A percentile compares a stretch with the other conserved stretches of the same genome.
phyloP scores from a whole-genome alignment of 2,888 invertebrate genomes.

The Lithophane ornitopus region DNA sequence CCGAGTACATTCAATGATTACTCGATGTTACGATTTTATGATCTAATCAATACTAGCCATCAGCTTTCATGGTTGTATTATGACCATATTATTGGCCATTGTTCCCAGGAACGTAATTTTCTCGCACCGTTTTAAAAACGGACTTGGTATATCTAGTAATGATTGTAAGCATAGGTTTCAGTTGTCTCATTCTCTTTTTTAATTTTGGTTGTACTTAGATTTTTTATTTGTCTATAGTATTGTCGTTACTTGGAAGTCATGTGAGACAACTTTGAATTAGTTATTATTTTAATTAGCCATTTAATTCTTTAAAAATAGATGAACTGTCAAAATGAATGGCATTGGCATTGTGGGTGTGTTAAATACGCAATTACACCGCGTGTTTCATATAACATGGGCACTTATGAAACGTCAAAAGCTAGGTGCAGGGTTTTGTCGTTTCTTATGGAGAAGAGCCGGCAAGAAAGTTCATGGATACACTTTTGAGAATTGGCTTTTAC shows the following conservation, averaged over 20 bases:
- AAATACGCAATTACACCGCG: too few species aligned
- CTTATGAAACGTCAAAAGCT: not conserved
- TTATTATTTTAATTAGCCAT: not conserved
- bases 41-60: conserved; percentile 42
- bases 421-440: not conserved
- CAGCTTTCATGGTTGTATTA: conserved; percentile 7
- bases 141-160: not conserved
- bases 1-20: conserved; percentile 28
- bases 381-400: not conserved
- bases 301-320: not conserved
- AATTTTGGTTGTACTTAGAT: not conserved
- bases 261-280: not conserved
- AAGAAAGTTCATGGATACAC: not conserved
- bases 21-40: conserved; percentile 16
- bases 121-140: conserved; percentile 5
- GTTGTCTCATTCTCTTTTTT: not conserved
- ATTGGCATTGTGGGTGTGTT: not conserved
- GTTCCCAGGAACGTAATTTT: conserved; percentile 27
- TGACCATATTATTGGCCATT: conserved; percentile 47
- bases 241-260: not conserved
- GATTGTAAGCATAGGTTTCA: not conserved
- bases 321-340: not conserved
- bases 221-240: not conserved
- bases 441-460: not conserved
- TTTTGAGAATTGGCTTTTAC: not conserved